Base-by-base conservation (phyloP, 2,113 vertebrate genomes). In the Tachysurus vachellii region DNA sequence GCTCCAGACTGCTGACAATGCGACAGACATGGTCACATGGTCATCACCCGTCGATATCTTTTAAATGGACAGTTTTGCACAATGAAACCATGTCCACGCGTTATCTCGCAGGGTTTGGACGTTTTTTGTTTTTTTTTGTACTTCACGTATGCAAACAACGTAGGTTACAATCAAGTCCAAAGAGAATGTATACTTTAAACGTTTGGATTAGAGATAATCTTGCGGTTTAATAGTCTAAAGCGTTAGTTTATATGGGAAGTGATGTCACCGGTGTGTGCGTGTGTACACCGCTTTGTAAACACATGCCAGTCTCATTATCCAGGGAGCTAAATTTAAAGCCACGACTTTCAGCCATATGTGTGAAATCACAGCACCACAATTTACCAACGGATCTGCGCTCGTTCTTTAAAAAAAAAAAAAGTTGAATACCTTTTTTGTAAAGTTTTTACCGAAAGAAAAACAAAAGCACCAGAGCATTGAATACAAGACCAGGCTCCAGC, bases 1-100 rank as follows among this genome's bases (percentile, higher is more conserved):
- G 93, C 93, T 91, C 88, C 91, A 95, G 94, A 94, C 92, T 93
- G 93, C 91, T 93, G 94, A 95, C 92, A 91, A 92, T 92, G 93
- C 94, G 94, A 94, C 89, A 90, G 88, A 89, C 85, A 77, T 28
- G 71, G 44, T 79, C 81, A 80, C 91, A 92, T 91, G 92, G 93
- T 93, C 93, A 93, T 93, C 93, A 91, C 84, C 91, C 91, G 91
- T 89, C 61, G 89, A 90, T 90, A 92, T 91, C 89, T 91, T 92
- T 92, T 90, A 36, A 92, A 91, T 19, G 90, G 90, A 92, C 88
- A 90, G 87, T 89, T 87, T 92, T 91, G 61, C 90, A 82, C 80
- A 90, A 88, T 91, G 90, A 92, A 92, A 89, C 83, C 76, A 83
- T 89, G 89, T 89, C 53, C 31, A 71, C 36, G 59, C 88, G 76